phyloP scores from a whole-genome alignment of 2,113 vertebrate species.

The Serilophus lunatus region DNA sequence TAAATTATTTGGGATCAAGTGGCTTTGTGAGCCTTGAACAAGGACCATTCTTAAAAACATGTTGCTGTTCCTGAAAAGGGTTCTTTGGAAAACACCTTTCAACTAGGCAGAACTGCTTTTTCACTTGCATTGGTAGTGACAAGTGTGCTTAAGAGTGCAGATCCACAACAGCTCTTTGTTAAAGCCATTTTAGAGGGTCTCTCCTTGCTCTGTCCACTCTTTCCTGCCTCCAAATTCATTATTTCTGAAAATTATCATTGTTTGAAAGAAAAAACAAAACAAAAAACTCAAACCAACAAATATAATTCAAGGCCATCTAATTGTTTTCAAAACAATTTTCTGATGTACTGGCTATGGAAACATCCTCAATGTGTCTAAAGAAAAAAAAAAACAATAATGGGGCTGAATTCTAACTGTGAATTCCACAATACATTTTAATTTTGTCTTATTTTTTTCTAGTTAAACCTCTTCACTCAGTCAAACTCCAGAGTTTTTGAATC shows the following conservation, averaged over 20 bases:
- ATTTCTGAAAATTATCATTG: background rate
- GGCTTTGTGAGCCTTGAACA: background rate
- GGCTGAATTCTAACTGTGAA: background rate
- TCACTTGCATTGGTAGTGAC: background rate
- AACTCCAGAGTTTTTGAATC: constrained; percentile 86
- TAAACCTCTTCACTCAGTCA: constrained; percentile 86
- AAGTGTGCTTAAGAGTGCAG: background rate
- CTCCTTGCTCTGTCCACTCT: background rate
- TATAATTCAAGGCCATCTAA: background rate
- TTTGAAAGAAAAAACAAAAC: background rate
- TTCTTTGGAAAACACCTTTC: background rate
- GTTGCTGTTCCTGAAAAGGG: background rate
- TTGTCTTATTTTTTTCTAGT: constrained; percentile 75
- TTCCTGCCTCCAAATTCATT: background rate
- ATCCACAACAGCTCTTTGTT: background rate
- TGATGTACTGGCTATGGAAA: background rate
- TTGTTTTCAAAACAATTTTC: background rate
- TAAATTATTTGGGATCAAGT: background rate
- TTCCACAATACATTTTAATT: constrained; percentile 45
- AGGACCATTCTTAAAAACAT: background rate
- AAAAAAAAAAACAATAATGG: background rate
- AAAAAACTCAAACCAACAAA: background rate
- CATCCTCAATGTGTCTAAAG: background rate
- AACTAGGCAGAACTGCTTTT: background rate
- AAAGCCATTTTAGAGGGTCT: background rate